Percentiles rank a stretch among this genome's conserved stretches.
phyloP scores from a whole-genome alignment of 2,888 invertebrate genomes.

The Meteorus cinctellus region DNA sequence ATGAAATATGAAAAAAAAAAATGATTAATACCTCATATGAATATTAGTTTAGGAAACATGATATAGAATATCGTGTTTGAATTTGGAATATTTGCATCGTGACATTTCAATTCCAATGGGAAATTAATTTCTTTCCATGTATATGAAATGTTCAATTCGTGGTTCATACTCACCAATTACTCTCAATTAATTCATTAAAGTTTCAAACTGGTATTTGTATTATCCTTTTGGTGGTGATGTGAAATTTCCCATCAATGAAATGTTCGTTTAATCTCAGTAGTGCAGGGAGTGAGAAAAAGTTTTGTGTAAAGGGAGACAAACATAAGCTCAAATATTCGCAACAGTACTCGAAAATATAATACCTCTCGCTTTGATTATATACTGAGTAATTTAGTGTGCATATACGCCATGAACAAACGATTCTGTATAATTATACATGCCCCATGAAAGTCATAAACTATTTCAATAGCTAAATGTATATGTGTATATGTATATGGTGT shows the following conservation, averaged over 20 bases:
- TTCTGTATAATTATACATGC: slow-evolving; percentile 51
- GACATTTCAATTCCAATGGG: too few species aligned
- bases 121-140: too few species aligned
- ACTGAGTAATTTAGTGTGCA: slow-evolving; percentile 22
- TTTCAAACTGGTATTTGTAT: neutral
- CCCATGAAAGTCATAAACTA: slow-evolving; percentile 53
- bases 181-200: too few species aligned
- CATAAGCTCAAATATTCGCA: neutral
- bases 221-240: neutral
- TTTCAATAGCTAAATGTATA: slow-evolving; percentile 49
- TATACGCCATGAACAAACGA: slow-evolving; percentile 39
- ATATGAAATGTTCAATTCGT: too few species aligned
- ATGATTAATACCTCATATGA: too few species aligned
- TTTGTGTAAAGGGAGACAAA: neutral
- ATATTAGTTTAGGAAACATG: too few species aligned
- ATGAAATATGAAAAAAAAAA: too few species aligned
- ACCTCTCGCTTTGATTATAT: neutral
- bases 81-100: too few species aligned
- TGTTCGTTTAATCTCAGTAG: neutral
- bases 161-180: too few species aligned
- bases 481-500: neutral
- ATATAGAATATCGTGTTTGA: too few species aligned
- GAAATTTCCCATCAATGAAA: neutral
- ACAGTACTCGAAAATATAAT: slow-evolving; percentile 18
- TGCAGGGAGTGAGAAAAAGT: slow-evolving; percentile 10